Base-by-base conservation (phyloP, 2,888 invertebrate species). In the Orgyia antiqua region DNA sequence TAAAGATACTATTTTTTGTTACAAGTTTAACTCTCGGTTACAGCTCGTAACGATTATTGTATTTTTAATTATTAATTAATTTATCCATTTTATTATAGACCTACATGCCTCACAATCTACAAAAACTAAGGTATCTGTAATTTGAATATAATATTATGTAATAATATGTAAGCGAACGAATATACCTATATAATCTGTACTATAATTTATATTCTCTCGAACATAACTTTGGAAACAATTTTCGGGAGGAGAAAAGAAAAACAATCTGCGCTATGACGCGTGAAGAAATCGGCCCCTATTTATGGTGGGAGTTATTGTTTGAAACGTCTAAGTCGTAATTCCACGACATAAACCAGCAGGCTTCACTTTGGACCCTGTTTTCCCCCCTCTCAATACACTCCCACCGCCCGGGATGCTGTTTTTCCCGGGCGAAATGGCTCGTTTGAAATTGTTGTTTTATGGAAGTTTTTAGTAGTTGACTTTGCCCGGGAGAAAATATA, bases 281-380 rank as follows among this genome's bases (percentile, higher is more conserved):
- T 83, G 79, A 86, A 83, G 78, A 70, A 86, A 84, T 84, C 82
- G 80, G 73, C 60, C 67, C 73, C 73, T 79, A 84, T 86, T 86
- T 86, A 86, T 80, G 74, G 72, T 62, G 61, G 64, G 68, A 79
- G 83, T 86, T 86, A 86, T 86, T 86, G 86, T 86, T 86, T 86
- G 86, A 86, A 86, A 86, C 84, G 86, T 86, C 86, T 83, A 83
- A 82, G 86, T 86, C 86, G 84, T 86, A 83, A 86, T 82, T 83
- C 83, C 71, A 71, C 65, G 67, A 68, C 80, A 84, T 86, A 83
- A 86, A 86, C 63, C 68, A 56, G 71, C 72, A 74, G 76, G 74
- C 77, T 79, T 78, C 79, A 70, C 73, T 77, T 74, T 68, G 67
- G 74, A 62, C 72, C 66, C 62, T 63, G 60, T 54, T 49, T 18